Conservation (phyloP, 2,113 vertebrate species). For the Xiphophorus couchianus region DNA sequence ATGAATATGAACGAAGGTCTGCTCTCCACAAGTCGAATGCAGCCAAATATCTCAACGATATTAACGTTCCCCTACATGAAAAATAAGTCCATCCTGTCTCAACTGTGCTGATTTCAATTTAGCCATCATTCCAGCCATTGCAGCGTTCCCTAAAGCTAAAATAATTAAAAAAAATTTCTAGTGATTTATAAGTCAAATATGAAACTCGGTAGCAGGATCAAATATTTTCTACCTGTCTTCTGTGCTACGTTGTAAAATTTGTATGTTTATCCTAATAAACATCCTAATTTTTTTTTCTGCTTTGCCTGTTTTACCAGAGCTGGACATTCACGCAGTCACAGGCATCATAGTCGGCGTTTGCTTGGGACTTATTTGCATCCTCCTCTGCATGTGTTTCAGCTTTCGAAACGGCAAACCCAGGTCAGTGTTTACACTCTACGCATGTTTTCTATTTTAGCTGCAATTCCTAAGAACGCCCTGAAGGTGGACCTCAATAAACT, state of each 20-base stretch:
- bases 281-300: constrained; percentile 2
- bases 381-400: constrained; percentile 95
- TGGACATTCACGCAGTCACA: constrained; percentile 93
- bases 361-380: constrained; percentile 92
- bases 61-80: too few species aligned
- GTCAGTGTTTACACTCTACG: constrained; percentile 36
- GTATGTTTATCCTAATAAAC: neutral
- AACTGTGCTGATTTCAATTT: neutral
- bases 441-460: neutral
- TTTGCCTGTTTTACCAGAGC: constrained; percentile 66
- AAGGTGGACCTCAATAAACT: neutral
- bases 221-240: too few species aligned
- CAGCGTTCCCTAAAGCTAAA: neutral
- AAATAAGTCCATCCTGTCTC: too few species aligned
- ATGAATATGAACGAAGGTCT: constrained; percentile 54
- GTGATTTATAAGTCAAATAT: neutral
- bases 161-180: too few species aligned
- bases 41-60: neutral
- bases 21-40: constrained; percentile 12
- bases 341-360: constrained; percentile 96
- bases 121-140: neutral
- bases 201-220: neutral
- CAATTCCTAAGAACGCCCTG: neutral
- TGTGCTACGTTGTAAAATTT: neutral
- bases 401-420: constrained; percentile 88